Base-by-base conservation (phyloP, 2,797 vertebrate genomes). In the Pteronotus mesoamericanus region DNA sequence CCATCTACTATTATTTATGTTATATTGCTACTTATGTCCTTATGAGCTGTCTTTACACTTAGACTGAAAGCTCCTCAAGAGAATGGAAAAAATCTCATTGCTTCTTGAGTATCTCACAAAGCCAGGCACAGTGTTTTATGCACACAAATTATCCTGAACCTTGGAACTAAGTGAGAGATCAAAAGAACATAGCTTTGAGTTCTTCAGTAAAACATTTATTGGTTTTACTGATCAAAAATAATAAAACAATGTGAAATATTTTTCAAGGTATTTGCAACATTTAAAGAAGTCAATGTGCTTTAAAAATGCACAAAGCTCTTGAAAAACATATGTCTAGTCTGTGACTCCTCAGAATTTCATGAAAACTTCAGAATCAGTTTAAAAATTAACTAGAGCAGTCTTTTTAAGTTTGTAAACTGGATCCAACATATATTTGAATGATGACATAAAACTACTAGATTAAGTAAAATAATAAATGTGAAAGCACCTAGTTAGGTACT, bases 181-280 rank as follows among this genome's bases (percentile, higher is more conserved):
- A 57, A 92, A 84, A 83, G 53, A 90, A 78, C 18, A 11, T 42
- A 66, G 69, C 22, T 79, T 55, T 61, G 59, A 46, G 21, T 75
- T 61, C 42, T 75, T 77, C 8, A 34, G 14, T 71, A 77, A 93
- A 79, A 82, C 22, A 64, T 51, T 89, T 51, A 79, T 44, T 75
- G 42, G 53, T 83, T 90, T 89, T 64, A 69, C 82, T 44, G 34
- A 90, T 78, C 46, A 55, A 93, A 86, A 90, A 77, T 42, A 84
- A 48, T n/a, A 69, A 64, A 94, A 85, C n/a, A 92, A 61, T 26
- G 32, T 74, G 64, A 93, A 77, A 69, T 18, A 68, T 24, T 34
- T 92, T 89, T 85, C 68, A 93, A 91, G 34, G 32, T 84, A 74
- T 29, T n/a, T 78, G n/a, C 72, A 29, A 93, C 39, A 79, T 68